These are phyloP conservation scores for Allacma fusca DNA, from an alignment of 2,888 invertebrate genomes.

Conservation along the genomic window DNA sequence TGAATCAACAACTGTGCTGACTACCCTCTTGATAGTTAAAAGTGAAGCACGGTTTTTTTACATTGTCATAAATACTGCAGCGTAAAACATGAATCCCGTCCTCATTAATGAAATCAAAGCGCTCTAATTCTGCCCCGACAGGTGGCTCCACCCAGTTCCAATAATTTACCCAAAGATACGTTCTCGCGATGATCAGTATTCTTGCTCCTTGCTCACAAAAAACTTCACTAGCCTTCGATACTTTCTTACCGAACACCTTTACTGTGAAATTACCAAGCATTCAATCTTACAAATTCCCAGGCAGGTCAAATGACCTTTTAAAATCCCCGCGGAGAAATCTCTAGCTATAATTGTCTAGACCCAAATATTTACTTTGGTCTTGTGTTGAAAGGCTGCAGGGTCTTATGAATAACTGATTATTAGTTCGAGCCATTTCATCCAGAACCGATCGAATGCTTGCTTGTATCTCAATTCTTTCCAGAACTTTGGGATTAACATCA, in stretches of 20 bases:
- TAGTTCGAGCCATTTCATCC: background rate
- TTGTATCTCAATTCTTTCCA: conserved; percentile 15
- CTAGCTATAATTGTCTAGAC: conserved; percentile 1
- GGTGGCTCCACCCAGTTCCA: conserved; percentile 34
- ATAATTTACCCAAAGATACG: conserved; percentile 17
- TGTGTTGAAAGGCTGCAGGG: background rate
- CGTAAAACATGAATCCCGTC: conserved; percentile 28
- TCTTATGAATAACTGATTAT: conserved; percentile 33
- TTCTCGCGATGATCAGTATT: conserved; percentile 28
- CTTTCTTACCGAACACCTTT: conserved; percentile 31
- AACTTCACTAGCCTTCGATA: conserved; percentile 23
- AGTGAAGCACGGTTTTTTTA: background rate
- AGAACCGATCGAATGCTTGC: conserved; percentile 5
- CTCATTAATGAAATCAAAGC: conserved; percentile 21
- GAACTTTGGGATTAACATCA: background rate
- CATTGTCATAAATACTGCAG: conserved; percentile 19
- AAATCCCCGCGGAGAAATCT: no score
- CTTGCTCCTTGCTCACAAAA: conserved; percentile 19
- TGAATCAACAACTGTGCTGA: no score
- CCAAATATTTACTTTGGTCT: conserved; percentile 20
- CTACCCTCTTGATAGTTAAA: no score
- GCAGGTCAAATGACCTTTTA: no score
- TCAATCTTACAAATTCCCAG: no score
- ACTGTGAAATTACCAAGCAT: conserved; percentile 17
- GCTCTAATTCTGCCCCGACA: conserved; percentile 6